Base-by-base conservation (phyloP, 2,888 invertebrate species). In the Cryptocheilus praepositus region DNA sequence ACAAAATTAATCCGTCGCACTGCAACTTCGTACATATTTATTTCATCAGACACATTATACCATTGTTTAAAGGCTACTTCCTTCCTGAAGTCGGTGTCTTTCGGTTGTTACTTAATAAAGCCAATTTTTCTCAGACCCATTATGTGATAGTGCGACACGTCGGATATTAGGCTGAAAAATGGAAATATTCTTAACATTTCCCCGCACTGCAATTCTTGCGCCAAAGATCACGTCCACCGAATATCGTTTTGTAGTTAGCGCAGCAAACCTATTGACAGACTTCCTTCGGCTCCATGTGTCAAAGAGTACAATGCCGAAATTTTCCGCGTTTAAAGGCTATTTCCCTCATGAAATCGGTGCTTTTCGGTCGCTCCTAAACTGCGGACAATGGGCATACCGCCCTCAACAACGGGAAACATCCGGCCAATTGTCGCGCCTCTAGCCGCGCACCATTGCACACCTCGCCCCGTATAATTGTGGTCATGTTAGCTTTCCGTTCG, bases 371-470 rank as follows among this genome's bases (percentile, higher is more conserved):
- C 36, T 36, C 36, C 36, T 36, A 73, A 76, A 78, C 81, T 79
- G 80, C 61, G 76, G 69, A 85, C 82, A 84, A 85, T 83, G 71
- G 72, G 69, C 67, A 51, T 58, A 59, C 68, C 71, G 58, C 64
- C 69, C 64, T 57, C 18, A 18, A 58, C 84, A 84, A 85, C 85
- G 81, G 81, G 82, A 87, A 87, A 88, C 88, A 88, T 88, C 88
- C 88, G 88, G 88, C 87, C 88, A 87, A 88, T 88, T 88, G 86
- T 87, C 86, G 84, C 83, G 81, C 82, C 80, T 58, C 65, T 77
- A 60, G 74, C 70, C 18, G 71, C 75, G 66, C 62, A 68, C 74
- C 72, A 63, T 71, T 49, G 78, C 79, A 79, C 57, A 55, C 70
- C 52, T 44, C 25, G 54, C 62, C 56, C 64, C 77, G 71, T 77